These are phyloP conservation scores for Drosophila serrata DNA, from an alignment of 1,140 invertebrate genomes.

Conservation along the genomic window DNA sequence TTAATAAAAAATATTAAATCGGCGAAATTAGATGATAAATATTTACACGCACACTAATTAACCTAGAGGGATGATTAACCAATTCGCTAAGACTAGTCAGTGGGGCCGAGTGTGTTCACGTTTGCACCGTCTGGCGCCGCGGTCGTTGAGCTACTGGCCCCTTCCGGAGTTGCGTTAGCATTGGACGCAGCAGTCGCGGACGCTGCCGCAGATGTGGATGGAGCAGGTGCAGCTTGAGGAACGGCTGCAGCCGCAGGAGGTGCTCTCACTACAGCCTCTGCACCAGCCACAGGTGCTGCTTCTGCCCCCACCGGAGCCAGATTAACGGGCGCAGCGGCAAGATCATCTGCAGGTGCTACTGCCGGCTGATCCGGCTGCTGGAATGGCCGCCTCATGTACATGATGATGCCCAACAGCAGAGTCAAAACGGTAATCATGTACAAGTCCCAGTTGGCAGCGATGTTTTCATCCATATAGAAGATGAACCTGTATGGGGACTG, in stretches of 20 bases:
- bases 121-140: constrained; percentile 27
- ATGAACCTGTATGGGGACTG: constrained; percentile 89
- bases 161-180: constrained; percentile 5
- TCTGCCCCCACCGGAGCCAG: constrained; percentile 23
- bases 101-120: constrained; percentile 67
- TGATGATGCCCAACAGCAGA: constrained; percentile 92
- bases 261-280: constrained; percentile 4
- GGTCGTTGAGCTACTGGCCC: constrained; percentile 31
- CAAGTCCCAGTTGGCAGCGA: constrained; percentile 97
- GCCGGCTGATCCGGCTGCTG: constrained; percentile 67
- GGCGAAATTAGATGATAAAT: constrained; percentile 77
- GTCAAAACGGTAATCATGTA: constrained; percentile 95
- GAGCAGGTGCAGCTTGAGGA: neutral
- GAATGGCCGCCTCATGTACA: constrained; percentile 91
- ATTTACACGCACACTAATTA: constrained; percentile 82
- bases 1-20: constrained; percentile 74
- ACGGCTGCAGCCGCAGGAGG: neutral
- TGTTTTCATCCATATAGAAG: constrained; percentile 88
- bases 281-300: neutral
- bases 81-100: constrained; percentile 79
- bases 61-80: constrained; percentile 68
- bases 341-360: constrained; percentile 41
- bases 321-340: constrained; percentile 40
- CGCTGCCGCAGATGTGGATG: constrained; percentile 14
- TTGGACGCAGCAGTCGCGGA: constrained; percentile 3